phyloP scores from a whole-genome alignment of 2,888 invertebrate species.

The Andrena bucephala region DNA sequence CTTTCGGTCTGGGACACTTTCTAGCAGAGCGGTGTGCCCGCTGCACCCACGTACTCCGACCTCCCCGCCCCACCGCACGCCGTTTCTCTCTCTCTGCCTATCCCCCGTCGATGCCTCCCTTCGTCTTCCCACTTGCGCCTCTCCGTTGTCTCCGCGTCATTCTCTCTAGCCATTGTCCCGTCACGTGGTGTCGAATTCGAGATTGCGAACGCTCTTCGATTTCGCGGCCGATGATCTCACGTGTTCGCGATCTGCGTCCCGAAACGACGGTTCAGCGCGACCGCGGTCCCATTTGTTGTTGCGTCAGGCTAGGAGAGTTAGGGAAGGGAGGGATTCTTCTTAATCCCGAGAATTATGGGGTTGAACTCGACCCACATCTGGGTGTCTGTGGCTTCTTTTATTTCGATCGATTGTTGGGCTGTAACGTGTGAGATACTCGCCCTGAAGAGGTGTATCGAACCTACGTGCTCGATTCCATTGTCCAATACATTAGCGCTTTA shows the following conservation, averaged over 20 bases:
- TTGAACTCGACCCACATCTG: not conserved
- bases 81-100: slow-evolving; percentile 17
- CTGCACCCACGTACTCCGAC: slow-evolving; percentile 79
- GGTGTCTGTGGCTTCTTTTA: not conserved
- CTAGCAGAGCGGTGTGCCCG: slow-evolving; percentile 76
- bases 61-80: slow-evolving; percentile 26
- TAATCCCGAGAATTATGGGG: not conserved
- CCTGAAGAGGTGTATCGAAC: not conserved
- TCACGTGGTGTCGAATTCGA: slow-evolving; percentile 70
- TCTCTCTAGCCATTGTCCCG: slow-evolving; percentile 70
- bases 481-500: slow-evolving; percentile 19
- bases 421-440: not conserved
- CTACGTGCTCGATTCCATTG: slow-evolving; percentile 22
- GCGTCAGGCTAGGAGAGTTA: not conserved
- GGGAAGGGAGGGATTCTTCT: not conserved
- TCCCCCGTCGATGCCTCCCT: slow-evolving; percentile 6
- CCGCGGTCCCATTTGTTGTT: not conserved
- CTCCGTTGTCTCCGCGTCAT: slow-evolving; percentile 45
- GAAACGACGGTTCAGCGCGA: not conserved
- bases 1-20: slow-evolving; percentile 81
- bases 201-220: slow-evolving; percentile 62
- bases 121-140: slow-evolving; percentile 20
- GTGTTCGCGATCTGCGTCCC: slow-evolving; percentile 24
- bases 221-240: slow-evolving; percentile 67
- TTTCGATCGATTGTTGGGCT: too few relatives aligned